Conservation (phyloP, 2,113 vertebrate species). For the Stigmatopora argus region DNA sequence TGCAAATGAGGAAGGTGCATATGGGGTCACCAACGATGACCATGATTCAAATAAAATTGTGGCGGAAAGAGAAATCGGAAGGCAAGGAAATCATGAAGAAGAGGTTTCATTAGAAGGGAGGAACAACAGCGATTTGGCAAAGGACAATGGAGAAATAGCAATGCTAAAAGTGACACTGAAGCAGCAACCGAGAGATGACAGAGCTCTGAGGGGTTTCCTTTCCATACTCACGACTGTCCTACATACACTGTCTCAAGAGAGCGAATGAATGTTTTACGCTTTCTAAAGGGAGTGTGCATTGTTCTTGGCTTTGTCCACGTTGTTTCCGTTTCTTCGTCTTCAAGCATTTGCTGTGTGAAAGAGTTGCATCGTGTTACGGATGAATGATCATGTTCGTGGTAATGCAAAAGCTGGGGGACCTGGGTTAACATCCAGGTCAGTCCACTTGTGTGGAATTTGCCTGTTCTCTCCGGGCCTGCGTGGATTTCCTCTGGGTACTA, state of each 20-base stretch:
- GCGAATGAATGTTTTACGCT: not conserved
- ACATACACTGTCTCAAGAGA: constrained; percentile 48
- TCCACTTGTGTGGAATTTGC: too few species aligned
- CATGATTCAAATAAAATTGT: constrained; percentile 22
- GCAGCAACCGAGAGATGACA: constrained; percentile 67
- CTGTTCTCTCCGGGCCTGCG: too few species aligned
- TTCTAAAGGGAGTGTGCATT: not conserved
- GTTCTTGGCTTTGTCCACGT: not conserved
- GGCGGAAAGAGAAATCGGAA: not conserved
- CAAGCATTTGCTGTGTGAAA: not conserved
- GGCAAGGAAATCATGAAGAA: not conserved
- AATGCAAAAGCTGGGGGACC: too few species aligned
- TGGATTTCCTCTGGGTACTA: too few species aligned
- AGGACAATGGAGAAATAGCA: not conserved
- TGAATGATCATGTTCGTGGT: not conserved
- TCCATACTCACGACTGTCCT: constrained; percentile 72
- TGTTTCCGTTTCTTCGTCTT: not conserved
- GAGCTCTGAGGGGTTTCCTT: constrained; percentile 68
- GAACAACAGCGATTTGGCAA: not conserved
- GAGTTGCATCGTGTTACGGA: not conserved
- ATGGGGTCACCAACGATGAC: not conserved
- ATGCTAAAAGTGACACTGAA: constrained; percentile 75
- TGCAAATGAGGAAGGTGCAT: not conserved
- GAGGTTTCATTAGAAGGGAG: not conserved
- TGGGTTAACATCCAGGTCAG: too few species aligned